Evolutionary conservation across 2,797 vertebrate genomes (phyloP), one percentile per base, ranked within the genome.

Genomic region (Pempheris klunzingeri): DNA sequence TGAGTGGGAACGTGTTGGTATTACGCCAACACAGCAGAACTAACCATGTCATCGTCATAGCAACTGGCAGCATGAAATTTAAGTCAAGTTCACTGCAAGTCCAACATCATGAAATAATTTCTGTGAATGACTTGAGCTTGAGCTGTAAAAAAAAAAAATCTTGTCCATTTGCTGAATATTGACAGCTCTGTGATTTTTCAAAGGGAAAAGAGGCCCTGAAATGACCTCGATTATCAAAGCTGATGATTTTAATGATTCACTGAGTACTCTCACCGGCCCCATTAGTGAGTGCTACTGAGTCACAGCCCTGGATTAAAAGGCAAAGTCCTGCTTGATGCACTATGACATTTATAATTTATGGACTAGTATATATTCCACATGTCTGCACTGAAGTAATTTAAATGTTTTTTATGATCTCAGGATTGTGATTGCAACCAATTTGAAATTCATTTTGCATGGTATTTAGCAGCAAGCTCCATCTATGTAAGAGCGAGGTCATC

Each of bases 11-110:
- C 47, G 30, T 47, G 38, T 22, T 78, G 73, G 67, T 71, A 61
- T 60, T 59, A 30, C 3, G 60, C 89, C 91, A 90, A 71, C 66
- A 81, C 65, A 76, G 43, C 83, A 83, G 68, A 84, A 87, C 64
- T 81, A 87, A 88, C 81, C 78, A 46, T 84, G 84, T 69, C 82
- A 91, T 92, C 54, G 77, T 80, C 90, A 91, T 92, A 75, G 88
- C 90, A 93, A 92, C 90, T 55, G 58, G 67, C 59, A 61, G 52
- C 63, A 65, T 62, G 61, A 43, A 74, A 86, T 80, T 58, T 76
- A 71, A 77, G 62, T 75, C 22, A 81, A 82, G 87, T 90, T 78
- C 36, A 77, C 11, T 2, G 59, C 47, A 49, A 78, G 73, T 78
- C 73, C 67, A 70, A 14, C 39, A 24, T 47, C 1, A 58, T 59